Conservation (phyloP, 2,888 invertebrate species). For the Apamea crenata region DNA sequence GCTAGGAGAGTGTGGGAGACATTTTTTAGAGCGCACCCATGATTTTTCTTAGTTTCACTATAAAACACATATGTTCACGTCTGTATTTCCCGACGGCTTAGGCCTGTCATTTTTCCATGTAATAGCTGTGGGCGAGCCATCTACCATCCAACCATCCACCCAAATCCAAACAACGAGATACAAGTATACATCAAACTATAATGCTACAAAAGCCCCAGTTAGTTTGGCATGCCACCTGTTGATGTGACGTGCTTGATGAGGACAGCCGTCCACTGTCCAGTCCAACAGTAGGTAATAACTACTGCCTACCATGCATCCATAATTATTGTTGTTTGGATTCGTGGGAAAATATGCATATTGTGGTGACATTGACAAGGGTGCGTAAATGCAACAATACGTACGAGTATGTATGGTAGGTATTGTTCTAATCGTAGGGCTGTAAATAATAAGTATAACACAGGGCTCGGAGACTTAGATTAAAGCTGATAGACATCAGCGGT, state of each 20-base stretch:
- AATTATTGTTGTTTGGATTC: slow-evolving; percentile 20
- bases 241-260: neutral
- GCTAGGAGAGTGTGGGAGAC: neutral
- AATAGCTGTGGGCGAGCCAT: neutral
- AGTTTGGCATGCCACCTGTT: slow-evolving; percentile 27
- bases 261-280: neutral
- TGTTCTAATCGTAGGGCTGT: neutral
- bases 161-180: neutral
- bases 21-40: neutral
- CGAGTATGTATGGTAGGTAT: neutral
- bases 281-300: neutral
- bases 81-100: neutral
- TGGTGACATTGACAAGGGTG: neutral
- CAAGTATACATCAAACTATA: neutral
- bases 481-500: no score
- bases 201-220: neutral
- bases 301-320: neutral
- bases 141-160: neutral
- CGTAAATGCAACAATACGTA: neutral
- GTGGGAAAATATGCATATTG: slow-evolving; percentile 43
- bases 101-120: no score
- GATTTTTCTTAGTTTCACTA: neutral
- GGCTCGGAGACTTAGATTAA: neutral
- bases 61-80: neutral
- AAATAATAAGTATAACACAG: neutral